These are phyloP conservation scores for Hylyphantes graminicola DNA, from an alignment of 1,140 invertebrate genomes.

Conservation along the genomic window DNA sequence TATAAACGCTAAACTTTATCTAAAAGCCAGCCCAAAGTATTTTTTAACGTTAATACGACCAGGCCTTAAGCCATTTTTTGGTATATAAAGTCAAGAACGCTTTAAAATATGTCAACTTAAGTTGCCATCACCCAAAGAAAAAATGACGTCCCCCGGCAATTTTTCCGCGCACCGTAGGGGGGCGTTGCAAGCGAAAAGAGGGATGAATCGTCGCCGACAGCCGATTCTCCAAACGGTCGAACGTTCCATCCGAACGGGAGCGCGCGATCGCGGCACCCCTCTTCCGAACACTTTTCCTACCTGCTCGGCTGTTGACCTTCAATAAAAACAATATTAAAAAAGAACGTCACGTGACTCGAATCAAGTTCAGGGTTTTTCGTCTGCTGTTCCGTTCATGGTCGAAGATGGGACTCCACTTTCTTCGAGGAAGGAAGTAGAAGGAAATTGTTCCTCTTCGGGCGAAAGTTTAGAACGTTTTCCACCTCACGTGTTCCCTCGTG, in stretches of 20 bases:
- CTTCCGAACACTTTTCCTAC: constrained; percentile 36
- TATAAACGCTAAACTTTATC: no score
- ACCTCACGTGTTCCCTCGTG: constrained; percentile 24
- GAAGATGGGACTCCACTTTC: constrained; percentile 43
- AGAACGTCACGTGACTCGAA: constrained; percentile 44
- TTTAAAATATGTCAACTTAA: no score
- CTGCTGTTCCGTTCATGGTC: constrained; percentile 26
- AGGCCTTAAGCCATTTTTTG: no score
- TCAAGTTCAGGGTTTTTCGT: constrained; percentile 49
- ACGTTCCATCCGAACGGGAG: neutral
- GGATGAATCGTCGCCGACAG: constrained; percentile 31
- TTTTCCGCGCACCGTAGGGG: constrained; percentile 52
- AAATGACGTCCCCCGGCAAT: constrained; percentile 3
- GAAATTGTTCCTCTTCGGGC: neutral
- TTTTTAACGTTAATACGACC: no score
- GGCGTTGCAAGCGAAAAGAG: constrained; percentile 42
- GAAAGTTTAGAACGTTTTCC: constrained; percentile 33
- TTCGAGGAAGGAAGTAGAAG: constrained; percentile 33
- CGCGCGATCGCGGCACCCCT: neutral
- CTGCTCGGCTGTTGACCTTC: constrained; percentile 55
- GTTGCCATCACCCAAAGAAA: no score
- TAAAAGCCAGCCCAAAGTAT: no score
- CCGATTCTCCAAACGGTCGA: constrained; percentile 34
- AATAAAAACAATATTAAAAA: constrained; percentile 36
- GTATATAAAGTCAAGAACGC: no score